Conservation (phyloP, 2,888 invertebrate species). For the Lasioglossum vierecki region DNA sequence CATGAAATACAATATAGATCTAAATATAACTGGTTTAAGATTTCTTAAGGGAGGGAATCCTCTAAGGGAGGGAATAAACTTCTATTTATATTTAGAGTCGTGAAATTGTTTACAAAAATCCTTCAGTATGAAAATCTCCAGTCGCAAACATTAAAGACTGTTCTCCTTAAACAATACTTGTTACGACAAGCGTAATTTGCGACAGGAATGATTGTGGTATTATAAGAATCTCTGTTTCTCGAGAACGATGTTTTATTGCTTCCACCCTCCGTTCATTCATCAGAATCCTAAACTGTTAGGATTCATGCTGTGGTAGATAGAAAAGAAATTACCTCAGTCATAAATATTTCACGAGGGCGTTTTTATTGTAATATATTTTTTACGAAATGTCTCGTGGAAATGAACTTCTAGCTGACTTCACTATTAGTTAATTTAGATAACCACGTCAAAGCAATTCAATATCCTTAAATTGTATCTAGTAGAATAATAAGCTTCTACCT, state of each 20-base stretch:
- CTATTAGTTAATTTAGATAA: neutral
- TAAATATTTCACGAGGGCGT: neutral
- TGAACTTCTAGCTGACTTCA: neutral
- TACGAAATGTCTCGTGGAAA: neutral
- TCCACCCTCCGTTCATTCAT: neutral
- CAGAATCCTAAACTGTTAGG: constrained; percentile 17
- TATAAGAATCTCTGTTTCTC: constrained; percentile 10
- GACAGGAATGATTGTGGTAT: constrained; percentile 8
- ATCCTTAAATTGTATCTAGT: neutral
- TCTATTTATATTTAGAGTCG: neutral
- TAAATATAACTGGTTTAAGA: neutral
- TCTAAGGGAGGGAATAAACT: neutral
- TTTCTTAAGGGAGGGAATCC: neutral
- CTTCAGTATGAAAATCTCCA: neutral
- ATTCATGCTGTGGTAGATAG: constrained; percentile 3
- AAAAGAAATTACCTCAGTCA: neutral
- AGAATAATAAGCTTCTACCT: no score
- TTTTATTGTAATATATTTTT: neutral
- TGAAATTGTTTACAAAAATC: neutral
- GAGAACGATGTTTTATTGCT: constrained; percentile 16
- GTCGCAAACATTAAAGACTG: neutral
- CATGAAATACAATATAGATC: neutral
- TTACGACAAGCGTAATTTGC: neutral
- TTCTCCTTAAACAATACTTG: neutral
- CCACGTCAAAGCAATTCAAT: neutral